Evolutionary conservation across 2,888 invertebrate genomes (phyloP), one percentile per base, ranked within the genome.

Genomic region (Agrotis segetum): DNA sequence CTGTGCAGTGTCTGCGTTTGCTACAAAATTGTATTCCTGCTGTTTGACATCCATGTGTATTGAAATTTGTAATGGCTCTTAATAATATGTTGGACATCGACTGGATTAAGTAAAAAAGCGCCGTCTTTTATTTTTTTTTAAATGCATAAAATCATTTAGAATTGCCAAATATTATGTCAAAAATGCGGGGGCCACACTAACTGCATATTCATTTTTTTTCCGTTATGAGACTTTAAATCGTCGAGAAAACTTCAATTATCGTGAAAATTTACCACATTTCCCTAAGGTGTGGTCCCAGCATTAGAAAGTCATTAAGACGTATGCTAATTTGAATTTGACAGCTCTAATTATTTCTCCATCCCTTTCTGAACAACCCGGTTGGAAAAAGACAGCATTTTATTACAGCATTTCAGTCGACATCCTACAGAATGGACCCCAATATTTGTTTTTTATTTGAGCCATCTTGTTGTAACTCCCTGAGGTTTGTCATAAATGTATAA

Each of bases 371-470:
- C n/a, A 16, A 16, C 13, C 0, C 4, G 14, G 2, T 46, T 19
- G 17, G 0, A 11, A 19, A 40, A 17, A 53, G 13, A 59, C 46
- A 50, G 11, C 14, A 52, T 34, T 46, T 17, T 73, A 52, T 34
- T 13, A 58, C 1, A 67, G 24, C 13, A 40, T 17, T 47, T 67
- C n/a, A n/a, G n/a, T 67, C 14, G 49, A 19, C 47, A n/a, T 40
- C 34, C 11, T 53, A 13, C 19, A 44, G 17, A 74, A 55, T 64
- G 11, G 6, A 29, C 24, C n/a, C n/a, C 29, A 67, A 64, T 71
- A n/a, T 46, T 58, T 60, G 46, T 65, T 64, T 49, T 50, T 68
- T 40, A 61, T 77, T 61, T 11, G n/a, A 61, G 29, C 46, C 52
- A 49, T 49, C 14, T 64, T 46, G 6, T 56, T 64, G 13, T 14